Conservation (phyloP, 2,113 vertebrate genomes). For the Nycticryphes semicollaris region DNA sequence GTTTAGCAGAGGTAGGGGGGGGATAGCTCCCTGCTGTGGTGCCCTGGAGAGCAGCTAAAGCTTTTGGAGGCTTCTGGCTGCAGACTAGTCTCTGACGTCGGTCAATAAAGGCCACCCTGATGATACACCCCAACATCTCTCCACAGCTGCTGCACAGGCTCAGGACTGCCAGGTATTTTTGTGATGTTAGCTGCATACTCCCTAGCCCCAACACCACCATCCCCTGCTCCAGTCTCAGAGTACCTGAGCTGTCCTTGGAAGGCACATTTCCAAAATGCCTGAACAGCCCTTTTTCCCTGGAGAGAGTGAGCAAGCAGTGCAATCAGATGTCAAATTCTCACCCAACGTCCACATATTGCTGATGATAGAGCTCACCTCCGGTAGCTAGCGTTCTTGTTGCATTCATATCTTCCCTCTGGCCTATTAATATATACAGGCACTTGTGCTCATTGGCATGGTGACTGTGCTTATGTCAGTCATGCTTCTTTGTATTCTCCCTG, state of each 20-base stretch:
- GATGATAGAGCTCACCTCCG: not conserved
- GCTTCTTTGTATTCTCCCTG: slow-evolving; percentile 68
- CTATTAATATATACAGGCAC: slow-evolving; percentile 61
- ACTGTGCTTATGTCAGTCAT: slow-evolving; percentile 68
- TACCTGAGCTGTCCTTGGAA: not conserved
- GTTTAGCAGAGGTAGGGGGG: not conserved
- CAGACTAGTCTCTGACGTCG: not conserved
- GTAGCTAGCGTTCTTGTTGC: not conserved
- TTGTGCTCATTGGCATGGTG: slow-evolving; percentile 69
- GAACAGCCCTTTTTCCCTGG: not conserved
- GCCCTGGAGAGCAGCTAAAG: not conserved
- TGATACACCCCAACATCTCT: not conserved
- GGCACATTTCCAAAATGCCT: not conserved
- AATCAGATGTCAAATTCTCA: not conserved
- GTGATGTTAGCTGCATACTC: accelerated
- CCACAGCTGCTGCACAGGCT: not conserved
- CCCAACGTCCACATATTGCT: not conserved
- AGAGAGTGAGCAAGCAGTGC: accelerated
- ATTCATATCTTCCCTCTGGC: slow-evolving; percentile 27
- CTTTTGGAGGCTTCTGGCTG: not conserved
- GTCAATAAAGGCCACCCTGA: not conserved
- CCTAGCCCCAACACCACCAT: not conserved
- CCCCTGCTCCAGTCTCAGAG: not conserved
- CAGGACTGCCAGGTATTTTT: accelerated
- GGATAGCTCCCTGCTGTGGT: not conserved